phyloP scores from a whole-genome alignment of 2,797 vertebrate genomes.

The Taenioides sp. region DNA sequence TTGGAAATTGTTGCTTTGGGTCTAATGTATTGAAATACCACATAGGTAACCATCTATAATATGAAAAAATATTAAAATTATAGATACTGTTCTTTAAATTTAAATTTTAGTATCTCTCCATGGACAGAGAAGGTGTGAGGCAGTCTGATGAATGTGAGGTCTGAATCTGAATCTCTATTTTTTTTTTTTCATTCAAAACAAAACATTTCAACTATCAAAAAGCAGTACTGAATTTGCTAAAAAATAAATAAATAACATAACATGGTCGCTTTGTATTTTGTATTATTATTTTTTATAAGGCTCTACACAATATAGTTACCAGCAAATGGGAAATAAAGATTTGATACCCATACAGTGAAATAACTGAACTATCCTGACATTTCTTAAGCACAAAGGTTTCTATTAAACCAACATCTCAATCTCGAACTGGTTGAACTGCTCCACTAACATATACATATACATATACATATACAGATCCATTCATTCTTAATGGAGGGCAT shows the following conservation, averaged over 20 bases:
- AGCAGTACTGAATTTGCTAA: not conserved
- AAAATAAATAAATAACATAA: too few relatives aligned
- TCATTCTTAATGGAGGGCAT: slow-evolving; percentile 10
- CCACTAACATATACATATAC: not conserved
- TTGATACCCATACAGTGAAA: not conserved
- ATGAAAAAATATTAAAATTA: too few relatives aligned
- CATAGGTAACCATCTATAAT: too few relatives aligned
- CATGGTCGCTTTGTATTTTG: too few relatives aligned
- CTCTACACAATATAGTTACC: too few relatives aligned
- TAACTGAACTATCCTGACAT: not conserved
- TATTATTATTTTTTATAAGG: too few relatives aligned
- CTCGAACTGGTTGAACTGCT: not conserved
- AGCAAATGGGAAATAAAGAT: not conserved
- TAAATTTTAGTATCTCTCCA: too few relatives aligned
- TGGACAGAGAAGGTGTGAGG: too few relatives aligned
- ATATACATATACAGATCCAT: slow-evolving; percentile 1
- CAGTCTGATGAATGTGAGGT: not conserved
- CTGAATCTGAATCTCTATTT: too few relatives aligned
- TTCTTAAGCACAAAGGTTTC: not conserved
- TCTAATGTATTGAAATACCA: too few relatives aligned
- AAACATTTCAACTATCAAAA: not conserved
- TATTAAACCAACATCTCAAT: not conserved
- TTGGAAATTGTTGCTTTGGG: not conserved
- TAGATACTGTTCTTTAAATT: too few relatives aligned
- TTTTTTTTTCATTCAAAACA: too few relatives aligned